Evolutionary conservation across 2,113 vertebrate genomes (phyloP).

Genomic region (Nycticorax nycticorax): DNA sequence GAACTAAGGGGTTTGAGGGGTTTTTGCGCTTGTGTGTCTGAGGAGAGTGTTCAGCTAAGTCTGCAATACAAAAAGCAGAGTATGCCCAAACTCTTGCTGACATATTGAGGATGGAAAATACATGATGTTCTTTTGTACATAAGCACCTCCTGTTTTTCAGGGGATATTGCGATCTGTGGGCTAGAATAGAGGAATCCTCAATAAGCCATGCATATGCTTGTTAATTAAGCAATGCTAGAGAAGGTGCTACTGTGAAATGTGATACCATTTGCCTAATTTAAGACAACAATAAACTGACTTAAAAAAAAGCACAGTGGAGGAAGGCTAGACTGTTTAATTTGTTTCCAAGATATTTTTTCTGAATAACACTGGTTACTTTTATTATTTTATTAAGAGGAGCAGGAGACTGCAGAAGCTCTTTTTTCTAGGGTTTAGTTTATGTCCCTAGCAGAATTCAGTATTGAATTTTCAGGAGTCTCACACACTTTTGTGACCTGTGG

Average conservation of each 20-base stretch:
- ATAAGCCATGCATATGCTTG: neutral
- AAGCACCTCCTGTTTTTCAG: neutral
- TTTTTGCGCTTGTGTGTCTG: neutral
- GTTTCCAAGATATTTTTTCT: neutral
- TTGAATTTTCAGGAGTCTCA: neutral
- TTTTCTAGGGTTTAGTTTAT: neutral
- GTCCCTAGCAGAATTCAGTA: neutral
- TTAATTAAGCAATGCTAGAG: neutral
- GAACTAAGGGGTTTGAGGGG: accelerated
- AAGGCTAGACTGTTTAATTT: neutral
- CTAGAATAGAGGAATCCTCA: neutral
- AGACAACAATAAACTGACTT: neutral
- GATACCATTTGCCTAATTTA: neutral
- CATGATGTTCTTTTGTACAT: neutral
- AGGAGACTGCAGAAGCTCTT: neutral
- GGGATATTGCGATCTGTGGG: neutral
- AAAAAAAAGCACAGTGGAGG: neutral
- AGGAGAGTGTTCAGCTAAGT: neutral
- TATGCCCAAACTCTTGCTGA: neutral
- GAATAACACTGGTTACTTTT: neutral
- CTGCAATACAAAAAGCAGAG: neutral
- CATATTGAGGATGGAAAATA: neutral
- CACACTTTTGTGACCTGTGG: accelerated
- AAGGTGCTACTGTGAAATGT: neutral
- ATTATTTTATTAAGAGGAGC: neutral